phyloP scores from a whole-genome alignment of 2,797 vertebrate species.

The Vultur gryphus region DNA sequence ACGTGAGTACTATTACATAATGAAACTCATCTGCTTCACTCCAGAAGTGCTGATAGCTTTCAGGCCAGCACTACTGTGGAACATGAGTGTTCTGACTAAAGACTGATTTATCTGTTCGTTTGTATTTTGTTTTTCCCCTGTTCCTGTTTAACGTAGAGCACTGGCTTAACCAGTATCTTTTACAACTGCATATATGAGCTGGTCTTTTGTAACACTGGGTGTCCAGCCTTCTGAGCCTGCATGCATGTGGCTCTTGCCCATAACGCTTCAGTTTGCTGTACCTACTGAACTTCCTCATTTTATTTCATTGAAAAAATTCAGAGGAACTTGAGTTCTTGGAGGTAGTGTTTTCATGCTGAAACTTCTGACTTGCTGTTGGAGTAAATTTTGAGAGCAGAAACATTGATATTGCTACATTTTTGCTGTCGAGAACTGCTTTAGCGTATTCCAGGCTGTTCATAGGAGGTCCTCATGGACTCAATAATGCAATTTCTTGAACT shows the following conservation, averaged over 20 bases:
- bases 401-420: rapidly evolving
- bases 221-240: background rate
- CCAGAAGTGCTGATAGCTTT: background rate
- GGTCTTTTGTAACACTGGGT: background rate
- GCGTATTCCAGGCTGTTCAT: background rate
- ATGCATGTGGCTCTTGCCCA: background rate
- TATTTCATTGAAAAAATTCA: conserved; percentile 19
- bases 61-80: background rate
- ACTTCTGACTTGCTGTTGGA: background rate
- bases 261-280: background rate
- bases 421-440: background rate
- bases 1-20: conserved; percentile 36
- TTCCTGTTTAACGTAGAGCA: background rate
- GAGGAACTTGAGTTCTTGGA: background rate
- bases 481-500: background rate
- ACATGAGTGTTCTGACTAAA: background rate
- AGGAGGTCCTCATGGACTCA: background rate
- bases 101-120: background rate
- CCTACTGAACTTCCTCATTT: conserved; percentile 7
- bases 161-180: background rate
- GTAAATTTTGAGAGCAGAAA: background rate
- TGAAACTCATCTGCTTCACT: background rate
- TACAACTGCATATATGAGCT: background rate
- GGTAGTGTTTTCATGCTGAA: background rate
- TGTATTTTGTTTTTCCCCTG: background rate